phyloP scores from a whole-genome alignment of 2,888 invertebrate genomes.

The Macropis europaea region DNA sequence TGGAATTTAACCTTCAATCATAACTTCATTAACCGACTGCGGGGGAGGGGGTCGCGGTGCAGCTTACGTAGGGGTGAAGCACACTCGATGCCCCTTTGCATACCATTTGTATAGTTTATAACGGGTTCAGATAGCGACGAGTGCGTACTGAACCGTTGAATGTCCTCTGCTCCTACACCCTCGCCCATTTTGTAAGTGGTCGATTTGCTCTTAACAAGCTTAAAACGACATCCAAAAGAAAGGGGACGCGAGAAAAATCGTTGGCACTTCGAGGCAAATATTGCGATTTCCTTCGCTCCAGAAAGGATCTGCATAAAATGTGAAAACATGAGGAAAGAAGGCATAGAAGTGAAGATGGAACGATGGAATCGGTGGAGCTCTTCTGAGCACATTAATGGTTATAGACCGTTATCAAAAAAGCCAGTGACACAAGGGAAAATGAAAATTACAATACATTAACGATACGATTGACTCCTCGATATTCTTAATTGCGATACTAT shows the following conservation, averaged over 20 bases:
- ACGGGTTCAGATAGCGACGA: conserved; percentile 63
- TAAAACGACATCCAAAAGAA: conserved; percentile 8
- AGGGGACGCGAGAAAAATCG: not conserved
- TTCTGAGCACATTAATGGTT: conserved; percentile 54
- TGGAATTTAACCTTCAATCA: conserved; percentile 76
- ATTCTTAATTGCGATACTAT: conserved; percentile 44
- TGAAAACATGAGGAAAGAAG: conserved; percentile 2
- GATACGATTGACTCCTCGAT: conserved; percentile 38
- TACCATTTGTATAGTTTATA: conserved; percentile 73
- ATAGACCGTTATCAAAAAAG: conserved; percentile 55
- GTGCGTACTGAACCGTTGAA: conserved; percentile 38
- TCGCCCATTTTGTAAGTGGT: conserved; percentile 47
- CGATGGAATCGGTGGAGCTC: conserved; percentile 27
- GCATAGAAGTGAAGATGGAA: not conserved
- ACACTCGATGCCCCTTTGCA: conserved; percentile 43
- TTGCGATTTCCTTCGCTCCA: not conserved
- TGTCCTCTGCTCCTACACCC: conserved; percentile 27
- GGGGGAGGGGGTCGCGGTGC: conserved; percentile 37
- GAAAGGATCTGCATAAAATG: conserved; percentile 9
- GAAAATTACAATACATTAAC: conserved; percentile 56
- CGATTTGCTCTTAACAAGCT: conserved; percentile 34
- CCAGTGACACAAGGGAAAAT: conserved; percentile 17
- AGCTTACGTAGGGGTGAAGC: conserved; percentile 46
- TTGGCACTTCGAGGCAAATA: not conserved
- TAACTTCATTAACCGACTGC: conserved; percentile 74